Percentiles rank a stretch among this genome's conserved stretches.
Evolutionary conservation across 37 sponge, comb jelly and placozoan genomes (phyloP).

Genomic region (Haliclona indistincta): DNA sequence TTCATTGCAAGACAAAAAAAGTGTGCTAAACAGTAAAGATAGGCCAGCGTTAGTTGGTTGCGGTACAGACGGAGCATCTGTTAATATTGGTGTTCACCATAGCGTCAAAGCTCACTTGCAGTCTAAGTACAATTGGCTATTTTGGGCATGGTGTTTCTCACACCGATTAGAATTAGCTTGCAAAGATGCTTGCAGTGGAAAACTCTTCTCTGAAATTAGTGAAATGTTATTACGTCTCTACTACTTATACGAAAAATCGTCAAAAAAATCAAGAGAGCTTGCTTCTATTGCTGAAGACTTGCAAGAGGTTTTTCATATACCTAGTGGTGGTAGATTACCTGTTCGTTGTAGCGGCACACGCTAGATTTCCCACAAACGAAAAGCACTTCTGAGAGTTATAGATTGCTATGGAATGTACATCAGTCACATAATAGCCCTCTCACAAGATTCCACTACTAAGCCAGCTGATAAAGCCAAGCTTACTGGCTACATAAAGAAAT

Average conservation of each 20-base stretch:
- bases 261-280: constrained; percentile 55
- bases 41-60: constrained; percentile 51
- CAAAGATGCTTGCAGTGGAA: constrained; percentile 39
- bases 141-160: constrained; percentile 63
- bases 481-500: constrained; percentile 42
- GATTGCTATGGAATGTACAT: constrained; percentile 63
- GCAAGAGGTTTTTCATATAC: constrained; percentile 47
- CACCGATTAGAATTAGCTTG: constrained; percentile 60
- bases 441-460: constrained; percentile 26
- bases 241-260: constrained; percentile 50
- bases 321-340: constrained; percentile 45
- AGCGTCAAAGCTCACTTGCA: constrained; percentile 60
- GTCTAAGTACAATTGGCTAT: constrained; percentile 37
- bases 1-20: too few species aligned
- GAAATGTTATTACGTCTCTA: constrained; percentile 62
- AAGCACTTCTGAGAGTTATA: constrained; percentile 51
- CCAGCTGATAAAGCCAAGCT: constrained; percentile 24
- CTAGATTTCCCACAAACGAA: constrained; percentile 55
- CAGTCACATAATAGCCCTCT: constrained; percentile 21
- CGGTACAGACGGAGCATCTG: constrained; percentile 70
- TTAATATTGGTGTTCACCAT: constrained; percentile 47
- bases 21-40: too few species aligned
- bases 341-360: constrained; percentile 41
- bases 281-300: constrained; percentile 39
- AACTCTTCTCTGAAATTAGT: constrained; percentile 26